phyloP scores from a whole-genome alignment of 2,113 vertebrate genomes.

The Romanogobio albipinnatus region DNA sequence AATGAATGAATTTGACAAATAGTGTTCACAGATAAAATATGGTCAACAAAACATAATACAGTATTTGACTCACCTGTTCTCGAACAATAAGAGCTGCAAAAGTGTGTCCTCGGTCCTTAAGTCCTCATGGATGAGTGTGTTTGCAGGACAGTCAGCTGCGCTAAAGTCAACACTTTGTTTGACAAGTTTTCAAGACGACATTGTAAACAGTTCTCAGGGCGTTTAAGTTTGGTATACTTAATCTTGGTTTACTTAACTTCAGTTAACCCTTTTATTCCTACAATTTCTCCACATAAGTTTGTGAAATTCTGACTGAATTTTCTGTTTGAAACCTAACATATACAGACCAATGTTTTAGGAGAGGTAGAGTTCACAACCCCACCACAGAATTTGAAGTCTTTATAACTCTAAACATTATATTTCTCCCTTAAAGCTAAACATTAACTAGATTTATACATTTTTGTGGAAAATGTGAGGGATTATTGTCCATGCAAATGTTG shows the following conservation, averaged over 20 bases:
- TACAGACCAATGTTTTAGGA: background rate
- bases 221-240: conserved; percentile 44
- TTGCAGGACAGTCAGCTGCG: background rate
- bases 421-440: background rate
- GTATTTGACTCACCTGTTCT: background rate
- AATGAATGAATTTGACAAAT: background rate
- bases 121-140: background rate
- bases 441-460: background rate
- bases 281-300: background rate
- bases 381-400: background rate
- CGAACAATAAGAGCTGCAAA: background rate
- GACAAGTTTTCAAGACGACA: conserved; percentile 14
- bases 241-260: background rate
- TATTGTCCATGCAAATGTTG: background rate
- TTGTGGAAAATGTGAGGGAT: background rate
- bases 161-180: conserved; percentile 42
- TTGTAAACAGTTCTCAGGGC: conserved; percentile 49
- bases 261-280: conserved; percentile 9
- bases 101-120: background rate
- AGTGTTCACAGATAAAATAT: background rate
- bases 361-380: background rate
- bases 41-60: background rate
- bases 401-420: background rate
- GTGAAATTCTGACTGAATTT: background rate
- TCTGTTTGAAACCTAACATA: background rate